These are phyloP conservation scores for Eucriotettix oculatus DNA, from an alignment of 2,888 invertebrate species.

Conservation along the genomic window DNA sequence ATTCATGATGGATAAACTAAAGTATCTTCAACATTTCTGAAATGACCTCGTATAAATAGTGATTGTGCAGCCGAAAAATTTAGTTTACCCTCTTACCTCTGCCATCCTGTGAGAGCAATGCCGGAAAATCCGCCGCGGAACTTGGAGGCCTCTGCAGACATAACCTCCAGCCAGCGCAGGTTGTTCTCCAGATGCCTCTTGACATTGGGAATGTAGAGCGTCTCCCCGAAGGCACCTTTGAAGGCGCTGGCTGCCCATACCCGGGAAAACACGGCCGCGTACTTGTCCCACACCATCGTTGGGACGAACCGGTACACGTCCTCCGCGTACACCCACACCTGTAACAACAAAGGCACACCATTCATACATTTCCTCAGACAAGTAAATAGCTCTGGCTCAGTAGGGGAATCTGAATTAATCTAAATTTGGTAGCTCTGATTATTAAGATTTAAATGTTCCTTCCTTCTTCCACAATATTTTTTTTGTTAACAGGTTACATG, in stretches of 20 bases:
- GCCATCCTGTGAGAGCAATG: constrained; percentile 41
- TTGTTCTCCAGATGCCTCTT: constrained; percentile 53
- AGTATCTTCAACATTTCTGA: no score
- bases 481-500: no score
- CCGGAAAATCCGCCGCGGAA: constrained; percentile 35
- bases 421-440: no score
- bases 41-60: no score
- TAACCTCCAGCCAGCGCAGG: constrained; percentile 49
- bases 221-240: constrained; percentile 61
- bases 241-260: constrained; percentile 61
- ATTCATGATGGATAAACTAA: no score
- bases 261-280: constrained; percentile 44
- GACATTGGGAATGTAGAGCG: constrained; percentile 45
- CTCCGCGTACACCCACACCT: constrained; percentile 59
- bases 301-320: constrained; percentile 40
- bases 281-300: constrained; percentile 44
- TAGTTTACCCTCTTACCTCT: constrained; percentile 25
- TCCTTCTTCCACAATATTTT: no score
- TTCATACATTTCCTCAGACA: no score
- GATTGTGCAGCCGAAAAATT: no score
- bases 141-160: constrained; percentile 36
- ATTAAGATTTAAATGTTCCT: no score
- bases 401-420: no score
- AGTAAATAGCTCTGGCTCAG: no score
- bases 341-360: background rate